A percentile compares a stretch with the other conserved stretches of the same genome.
These are phyloP conservation scores for Phalacrocorax brasilianus DNA, from an alignment of 2,113 vertebrate genomes.

Conservation along the genomic window DNA sequence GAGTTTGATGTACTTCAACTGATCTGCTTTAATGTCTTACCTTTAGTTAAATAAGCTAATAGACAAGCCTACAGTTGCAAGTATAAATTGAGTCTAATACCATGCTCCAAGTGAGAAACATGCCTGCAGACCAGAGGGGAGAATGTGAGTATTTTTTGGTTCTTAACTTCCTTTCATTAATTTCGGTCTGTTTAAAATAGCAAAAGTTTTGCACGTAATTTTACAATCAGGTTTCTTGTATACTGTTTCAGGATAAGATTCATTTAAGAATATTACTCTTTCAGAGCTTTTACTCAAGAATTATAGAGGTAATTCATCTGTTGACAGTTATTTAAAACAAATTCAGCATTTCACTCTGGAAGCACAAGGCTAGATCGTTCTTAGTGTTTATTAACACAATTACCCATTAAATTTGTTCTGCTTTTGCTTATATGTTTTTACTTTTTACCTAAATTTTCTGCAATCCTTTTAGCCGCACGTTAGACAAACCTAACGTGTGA, in stretches of 20 bases:
- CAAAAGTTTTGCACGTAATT: neutral
- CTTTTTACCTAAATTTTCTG: constrained; percentile 25
- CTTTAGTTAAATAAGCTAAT: constrained; percentile 3
- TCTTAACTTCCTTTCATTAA: neutral
- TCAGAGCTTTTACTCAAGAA: neutral
- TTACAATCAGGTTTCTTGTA: neutral
- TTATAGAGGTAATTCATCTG: neutral
- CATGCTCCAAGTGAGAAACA: rapidly evolving
- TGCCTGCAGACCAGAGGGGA: neutral
- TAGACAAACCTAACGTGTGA: neutral
- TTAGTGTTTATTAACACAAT: neutral
- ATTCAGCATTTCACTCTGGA: neutral
- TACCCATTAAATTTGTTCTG: neutral
- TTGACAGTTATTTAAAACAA: neutral
- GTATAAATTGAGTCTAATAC: neutral
- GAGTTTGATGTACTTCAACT: neutral
- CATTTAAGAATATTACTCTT: neutral
- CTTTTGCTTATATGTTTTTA: neutral
- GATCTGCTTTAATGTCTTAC: neutral
- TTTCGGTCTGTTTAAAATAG: neutral
- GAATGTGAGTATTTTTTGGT: neutral
- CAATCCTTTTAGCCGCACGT: neutral
- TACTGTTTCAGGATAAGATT: neutral
- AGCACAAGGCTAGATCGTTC: neutral
- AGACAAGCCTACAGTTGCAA: neutral